Evolutionary conservation across 2,113 vertebrate species (phyloP), one percentile per base, ranked within the genome.

Genomic region (Galeopterus variegatus): DNA sequence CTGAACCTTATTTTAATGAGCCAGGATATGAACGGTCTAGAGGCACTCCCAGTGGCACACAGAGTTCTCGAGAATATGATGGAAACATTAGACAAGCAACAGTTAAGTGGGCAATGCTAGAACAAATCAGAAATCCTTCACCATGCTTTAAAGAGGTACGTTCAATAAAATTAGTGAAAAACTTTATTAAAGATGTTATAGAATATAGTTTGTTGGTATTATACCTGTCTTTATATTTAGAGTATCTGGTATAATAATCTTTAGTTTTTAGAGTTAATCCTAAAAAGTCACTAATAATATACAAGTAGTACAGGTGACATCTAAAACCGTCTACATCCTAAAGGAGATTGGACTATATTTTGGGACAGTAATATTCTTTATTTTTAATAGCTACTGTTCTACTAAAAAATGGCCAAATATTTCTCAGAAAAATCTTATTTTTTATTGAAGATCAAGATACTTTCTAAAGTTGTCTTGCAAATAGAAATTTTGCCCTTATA

Each of bases 61-160:
- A 99, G 99, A 99, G 99, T 97, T 99, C 99, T 95, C 99, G 99
- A 50, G 99, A 99, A 88, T 99, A 99, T 0, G 99, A 99, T 41
- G 99, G 99, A 36, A 99, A 99, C 97, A 99, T 99, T 96, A 99
- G 99, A 18, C 99, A 99, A 98, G 99, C 99, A 92, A 99, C 99
- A 0, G 99, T 99, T 97, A 99, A 99, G 97, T 99, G 99, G 99
- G 99, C 99, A 95, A 99, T 99, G 99, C 98, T 99, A 89, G 99
- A 99, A 91, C 99, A 99, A 99, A 99, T 99, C 98, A 98, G 99
- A 97, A 99, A 99, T 95, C 99, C 99, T 36, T 99, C 99, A 0
- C 99, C 99, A 0, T 99, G 99, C 98, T 99, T 99, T 99, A 99
- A 99, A 98, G 99, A 99, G 99, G 99, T 99, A 98, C 62, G 98